Conservation (phyloP, 1,140 invertebrate genomes). For the Nephila pilipes region DNA sequence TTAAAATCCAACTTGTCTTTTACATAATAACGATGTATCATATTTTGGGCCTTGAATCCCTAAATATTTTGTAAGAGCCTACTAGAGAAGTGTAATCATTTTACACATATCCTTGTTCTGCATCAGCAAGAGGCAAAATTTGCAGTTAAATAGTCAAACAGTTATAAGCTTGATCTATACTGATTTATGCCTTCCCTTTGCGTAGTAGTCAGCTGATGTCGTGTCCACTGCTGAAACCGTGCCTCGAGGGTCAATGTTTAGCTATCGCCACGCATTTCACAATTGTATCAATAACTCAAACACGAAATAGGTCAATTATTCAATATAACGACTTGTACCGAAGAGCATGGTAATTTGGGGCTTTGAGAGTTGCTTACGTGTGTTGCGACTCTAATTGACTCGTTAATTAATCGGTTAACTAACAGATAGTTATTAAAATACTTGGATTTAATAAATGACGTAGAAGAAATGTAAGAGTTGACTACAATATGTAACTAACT, state of each 20-base stretch:
- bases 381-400: background rate
- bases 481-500: too few species aligned
- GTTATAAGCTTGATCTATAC: background rate
- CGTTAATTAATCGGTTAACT: background rate
- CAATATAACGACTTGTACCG: background rate
- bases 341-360: slow-evolving; percentile 4
- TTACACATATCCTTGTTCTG: background rate
- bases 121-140: background rate
- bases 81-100: too few species aligned
- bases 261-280: background rate
- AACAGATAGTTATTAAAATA: background rate
- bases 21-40: too few species aligned
- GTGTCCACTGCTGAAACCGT: background rate
- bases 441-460: too few species aligned
- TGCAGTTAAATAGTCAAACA: slow-evolving; percentile 10
- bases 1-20: too few species aligned
- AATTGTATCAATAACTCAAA: slow-evolving; percentile 39
- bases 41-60: too few species aligned
- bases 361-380: background rate
- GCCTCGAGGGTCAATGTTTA: slow-evolving; percentile 21
- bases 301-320: slow-evolving; percentile 20
- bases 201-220: background rate
- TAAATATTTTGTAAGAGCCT: too few species aligned
- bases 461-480: too few species aligned
- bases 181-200: slow-evolving; percentile 9